Base-by-base conservation (phyloP, 2,113 vertebrate species). In the Sylvilagus bachmani region DNA sequence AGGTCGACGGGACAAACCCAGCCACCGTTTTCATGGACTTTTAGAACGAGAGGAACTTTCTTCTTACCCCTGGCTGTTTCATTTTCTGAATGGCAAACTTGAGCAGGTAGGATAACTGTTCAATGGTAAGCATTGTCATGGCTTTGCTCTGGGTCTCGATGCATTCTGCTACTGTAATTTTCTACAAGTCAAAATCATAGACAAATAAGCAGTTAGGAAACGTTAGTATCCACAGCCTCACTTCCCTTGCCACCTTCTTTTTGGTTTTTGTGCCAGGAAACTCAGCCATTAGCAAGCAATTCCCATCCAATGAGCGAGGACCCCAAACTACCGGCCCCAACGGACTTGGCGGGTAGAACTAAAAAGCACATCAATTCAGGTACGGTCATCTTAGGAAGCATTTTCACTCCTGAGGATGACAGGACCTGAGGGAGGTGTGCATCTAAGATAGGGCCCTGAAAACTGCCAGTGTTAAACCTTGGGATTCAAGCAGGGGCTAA, bases 81-180 rank as follows among this genome's bases (percentile, higher is more conserved):
- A 99, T 99, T 98, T 99, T 99, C 98, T 99, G 99, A 97, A 99
- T 99, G 98, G 99, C 99, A 98, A 99, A 99, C 99, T 99, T 99
- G 96, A 99, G 99, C 98, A 99, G 99, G 98, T 99, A 99, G 31
- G 99, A 99, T 93, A 99, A 98, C 97, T 99, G 99, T 97, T 99
- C 99, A 73, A 99, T 99, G 95, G 99, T 99, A 97, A 99, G 98
- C 99, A 99, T 99, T 62, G 99, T 99, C 99, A 99, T 99, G 96
- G 99, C 99, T 98, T 99, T 99, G 98, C 99, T 99, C 98, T 99
- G 99, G 62, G 99, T 99, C 99, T 99, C 99, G 98, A 99, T 99
- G 99, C 99, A 99, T 98, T 99, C 99, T 93, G 99, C 99, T 6
- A 99, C 99, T 86, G 99, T 99, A 98, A 99, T 99, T 99, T 99